phyloP scores from a whole-genome alignment of 2,113 vertebrate species.

The Cyprinodon tularosa region DNA sequence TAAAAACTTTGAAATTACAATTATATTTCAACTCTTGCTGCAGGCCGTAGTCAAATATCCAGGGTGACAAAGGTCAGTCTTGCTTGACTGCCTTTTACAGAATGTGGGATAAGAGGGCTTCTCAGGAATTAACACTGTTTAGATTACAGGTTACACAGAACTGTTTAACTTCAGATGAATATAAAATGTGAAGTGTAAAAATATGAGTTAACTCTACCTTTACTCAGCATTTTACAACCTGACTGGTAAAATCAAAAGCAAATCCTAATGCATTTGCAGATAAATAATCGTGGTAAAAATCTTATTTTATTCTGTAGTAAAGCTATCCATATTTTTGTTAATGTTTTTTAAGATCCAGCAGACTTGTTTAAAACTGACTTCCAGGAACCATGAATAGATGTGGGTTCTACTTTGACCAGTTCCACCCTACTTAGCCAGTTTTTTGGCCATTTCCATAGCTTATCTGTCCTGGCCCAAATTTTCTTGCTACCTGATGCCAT shows the following conservation, averaged over 20 bases:
- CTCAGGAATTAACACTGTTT: background rate
- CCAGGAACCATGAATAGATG: too few relatives aligned
- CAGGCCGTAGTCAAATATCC: background rate
- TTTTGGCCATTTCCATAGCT: too few relatives aligned
- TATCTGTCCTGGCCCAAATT: too few relatives aligned
- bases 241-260: background rate
- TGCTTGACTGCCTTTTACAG: background rate
- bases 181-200: background rate
- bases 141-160: background rate
- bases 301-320: too few relatives aligned
- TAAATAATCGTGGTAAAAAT: background rate
- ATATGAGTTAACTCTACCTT: background rate
- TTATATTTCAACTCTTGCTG: background rate
- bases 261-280: background rate
- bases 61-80: background rate
- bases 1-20: slow-evolving; percentile 4
- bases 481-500: too few relatives aligned
- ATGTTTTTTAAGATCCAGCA: too few relatives aligned
- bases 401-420: too few relatives aligned
- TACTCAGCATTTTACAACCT: background rate
- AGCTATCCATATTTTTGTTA: too few relatives aligned
- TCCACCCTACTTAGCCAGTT: too few relatives aligned
- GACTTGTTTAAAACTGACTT: too few relatives aligned
- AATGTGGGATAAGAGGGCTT: background rate
- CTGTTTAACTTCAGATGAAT: background rate